Percentiles rank a stretch among this genome's conserved stretches.
phyloP scores from a whole-genome alignment of 2,888 invertebrate species.

The Acanthosepion esculentum region DNA sequence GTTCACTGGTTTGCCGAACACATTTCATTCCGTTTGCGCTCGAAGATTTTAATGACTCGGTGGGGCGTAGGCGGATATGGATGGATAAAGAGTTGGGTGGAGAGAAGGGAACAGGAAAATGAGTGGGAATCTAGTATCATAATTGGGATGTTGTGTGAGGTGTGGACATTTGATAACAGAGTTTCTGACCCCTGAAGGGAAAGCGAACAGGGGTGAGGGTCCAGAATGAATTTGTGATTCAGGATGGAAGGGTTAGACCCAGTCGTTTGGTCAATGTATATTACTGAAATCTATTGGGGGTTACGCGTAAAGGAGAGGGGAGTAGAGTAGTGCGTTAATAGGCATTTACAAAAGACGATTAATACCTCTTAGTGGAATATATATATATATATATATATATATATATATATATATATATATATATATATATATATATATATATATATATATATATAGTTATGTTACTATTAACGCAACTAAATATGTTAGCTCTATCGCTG shows the following conservation, averaged over 20 bases:
- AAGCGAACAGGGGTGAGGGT: neutral
- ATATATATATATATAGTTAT: no score
- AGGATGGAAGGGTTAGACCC: neutral
- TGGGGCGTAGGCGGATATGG: neutral
- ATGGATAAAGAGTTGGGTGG: neutral
- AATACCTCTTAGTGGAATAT: neutral
- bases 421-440: no score
- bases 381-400: neutral
- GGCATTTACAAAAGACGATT: neutral
- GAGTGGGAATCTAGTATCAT: neutral
- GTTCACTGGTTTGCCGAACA: neutral
- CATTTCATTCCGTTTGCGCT: neutral
- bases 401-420: neutral
- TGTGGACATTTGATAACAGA: neutral
- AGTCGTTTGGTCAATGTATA: neutral
- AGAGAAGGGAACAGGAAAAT: neutral
- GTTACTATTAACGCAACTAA: no score
- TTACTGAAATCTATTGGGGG: neutral
- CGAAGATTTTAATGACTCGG: neutral
- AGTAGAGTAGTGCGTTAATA: neutral
- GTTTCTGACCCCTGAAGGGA: neutral
- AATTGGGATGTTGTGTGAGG: neutral
- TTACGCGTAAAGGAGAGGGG: fast-evolving
- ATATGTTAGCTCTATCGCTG: no score
- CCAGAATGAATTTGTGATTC: neutral